Conservation (phyloP, 2,888 invertebrate species). For the Nudaria mundana region DNA sequence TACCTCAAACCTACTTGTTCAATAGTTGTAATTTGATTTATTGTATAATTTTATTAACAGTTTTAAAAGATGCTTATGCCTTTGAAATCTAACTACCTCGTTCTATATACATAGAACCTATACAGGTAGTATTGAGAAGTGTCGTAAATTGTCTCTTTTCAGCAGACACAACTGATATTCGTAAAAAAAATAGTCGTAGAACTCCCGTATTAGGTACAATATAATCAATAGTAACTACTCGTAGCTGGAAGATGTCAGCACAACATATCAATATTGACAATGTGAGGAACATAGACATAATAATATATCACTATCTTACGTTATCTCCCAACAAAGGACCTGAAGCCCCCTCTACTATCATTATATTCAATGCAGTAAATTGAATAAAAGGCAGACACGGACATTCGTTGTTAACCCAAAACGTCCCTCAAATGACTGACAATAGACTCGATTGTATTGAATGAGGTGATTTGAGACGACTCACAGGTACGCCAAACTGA, state of each 20-base stretch:
- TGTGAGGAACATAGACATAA: constrained; percentile 16
- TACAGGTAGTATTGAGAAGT: too few relatives aligned
- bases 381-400: constrained; percentile 39
- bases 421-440: constrained; percentile 51
- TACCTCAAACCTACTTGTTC: too few relatives aligned
- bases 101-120: too few relatives aligned
- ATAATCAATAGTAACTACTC: too few relatives aligned
- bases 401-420: constrained; percentile 49
- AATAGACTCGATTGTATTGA: constrained; percentile 49
- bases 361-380: constrained; percentile 31
- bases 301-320: constrained; percentile 17
- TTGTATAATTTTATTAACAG: too few relatives aligned
- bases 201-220: too few relatives aligned
- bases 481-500: constrained; percentile 29
- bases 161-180: too few relatives aligned
- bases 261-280: constrained; percentile 15
- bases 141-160: too few relatives aligned
- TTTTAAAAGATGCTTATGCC: too few relatives aligned
- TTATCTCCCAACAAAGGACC: constrained; percentile 22
- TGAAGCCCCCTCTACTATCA: constrained; percentile 25
- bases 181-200: too few relatives aligned
- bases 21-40: too few relatives aligned
- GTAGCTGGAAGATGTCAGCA: constrained; percentile 1
- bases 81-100: too few relatives aligned
- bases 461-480: constrained; percentile 42